Evolutionary conservation across 1,140 invertebrate genomes (phyloP).

Genomic region (Theocolax elegans): DNA sequence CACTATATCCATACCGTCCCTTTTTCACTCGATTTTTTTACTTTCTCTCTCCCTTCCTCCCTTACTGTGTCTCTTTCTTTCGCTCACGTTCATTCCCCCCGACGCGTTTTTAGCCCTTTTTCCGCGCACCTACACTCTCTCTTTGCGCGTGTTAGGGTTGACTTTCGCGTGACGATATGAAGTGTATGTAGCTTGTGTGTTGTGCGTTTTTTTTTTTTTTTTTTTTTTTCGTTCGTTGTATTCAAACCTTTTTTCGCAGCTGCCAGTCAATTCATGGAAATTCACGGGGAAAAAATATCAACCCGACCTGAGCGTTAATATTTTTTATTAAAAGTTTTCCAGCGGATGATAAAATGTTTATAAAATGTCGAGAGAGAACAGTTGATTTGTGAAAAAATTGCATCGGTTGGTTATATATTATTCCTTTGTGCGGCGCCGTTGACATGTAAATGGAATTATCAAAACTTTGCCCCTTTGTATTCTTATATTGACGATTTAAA

Average conservation of each 20-base stretch:
- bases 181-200: neutral
- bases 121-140: neutral
- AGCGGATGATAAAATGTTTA: slow-evolving; percentile 29
- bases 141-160: neutral
- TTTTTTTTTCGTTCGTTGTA: too few relatives aligned
- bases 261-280: slow-evolving; percentile 18
- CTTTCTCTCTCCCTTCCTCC: too few relatives aligned
- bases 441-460: slow-evolving; percentile 22
- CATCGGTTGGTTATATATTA: neutral
- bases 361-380: neutral
- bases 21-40: slow-evolving; percentile 24
- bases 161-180: neutral
- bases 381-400: slow-evolving; percentile 25
- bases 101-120: slow-evolving; percentile 13
- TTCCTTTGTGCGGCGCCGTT: neutral
- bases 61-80: too few relatives aligned
- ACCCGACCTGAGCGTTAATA: slow-evolving; percentile 5
- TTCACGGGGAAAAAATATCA: neutral
- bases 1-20: slow-evolving; percentile 8
- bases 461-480: slow-evolving; percentile 20
- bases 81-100: slow-evolving; percentile 10
- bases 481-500: too few relatives aligned
- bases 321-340: slow-evolving; percentile 29
- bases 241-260: slow-evolving; percentile 19
- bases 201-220: slow-evolving; percentile 15